phyloP scores from a whole-genome alignment of 2,888 invertebrate genomes.

The Lasius platythorax region DNA sequence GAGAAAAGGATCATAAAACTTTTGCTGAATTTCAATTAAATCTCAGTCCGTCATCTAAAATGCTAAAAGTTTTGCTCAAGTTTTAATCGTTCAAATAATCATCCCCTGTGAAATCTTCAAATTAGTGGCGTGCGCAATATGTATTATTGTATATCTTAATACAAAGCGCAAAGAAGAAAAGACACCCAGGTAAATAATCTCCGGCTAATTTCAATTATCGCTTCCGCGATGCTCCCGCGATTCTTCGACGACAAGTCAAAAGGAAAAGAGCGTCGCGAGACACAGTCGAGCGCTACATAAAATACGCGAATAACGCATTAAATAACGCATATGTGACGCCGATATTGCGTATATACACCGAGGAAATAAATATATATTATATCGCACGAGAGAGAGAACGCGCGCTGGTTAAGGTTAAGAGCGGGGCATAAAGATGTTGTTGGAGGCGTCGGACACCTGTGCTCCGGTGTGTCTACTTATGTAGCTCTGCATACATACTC shows the following conservation, averaged over 20 bases:
- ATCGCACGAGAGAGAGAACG: conserved; percentile 60
- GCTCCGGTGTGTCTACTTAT: conserved; percentile 60
- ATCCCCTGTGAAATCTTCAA: background rate
- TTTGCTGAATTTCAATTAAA: conserved; percentile 6
- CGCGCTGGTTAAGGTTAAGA: conserved; percentile 79
- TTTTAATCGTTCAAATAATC: background rate
- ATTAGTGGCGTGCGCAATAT: background rate
- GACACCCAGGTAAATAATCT: too few species aligned
- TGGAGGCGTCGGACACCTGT: conserved; percentile 84
- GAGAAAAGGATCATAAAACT: too few species aligned
- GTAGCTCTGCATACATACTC: conserved; percentile 73
- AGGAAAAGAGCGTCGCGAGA: background rate
- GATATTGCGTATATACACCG: conserved; percentile 58
- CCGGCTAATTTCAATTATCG: background rate
- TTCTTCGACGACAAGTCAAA: background rate
- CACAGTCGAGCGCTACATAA: background rate
- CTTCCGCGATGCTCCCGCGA: background rate
- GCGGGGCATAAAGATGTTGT: conserved; percentile 83
- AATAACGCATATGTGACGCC: conserved; percentile 51
- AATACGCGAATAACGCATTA: conserved; percentile 60
- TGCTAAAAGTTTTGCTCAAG: background rate
- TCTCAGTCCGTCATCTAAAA: background rate
- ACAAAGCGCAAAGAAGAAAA: background rate
- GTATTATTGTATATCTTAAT: background rate
- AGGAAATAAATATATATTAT: conserved; percentile 74